These are phyloP conservation scores for Planiliza haematocheilus DNA, from an alignment of 2,113 vertebrate genomes.

Conservation along the genomic window DNA sequence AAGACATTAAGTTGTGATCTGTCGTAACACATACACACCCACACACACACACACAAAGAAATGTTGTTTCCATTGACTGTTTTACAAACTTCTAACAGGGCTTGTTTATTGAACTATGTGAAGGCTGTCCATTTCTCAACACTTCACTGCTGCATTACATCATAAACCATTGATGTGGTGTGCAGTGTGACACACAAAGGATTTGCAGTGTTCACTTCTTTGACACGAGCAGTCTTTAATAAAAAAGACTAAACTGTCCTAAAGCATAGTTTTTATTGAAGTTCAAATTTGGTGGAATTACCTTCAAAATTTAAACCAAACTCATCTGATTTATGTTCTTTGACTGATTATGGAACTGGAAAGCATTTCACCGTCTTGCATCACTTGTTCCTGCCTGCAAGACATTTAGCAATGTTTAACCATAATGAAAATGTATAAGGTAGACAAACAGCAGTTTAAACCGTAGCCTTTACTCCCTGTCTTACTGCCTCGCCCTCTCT, in stretches of 20 bases:
- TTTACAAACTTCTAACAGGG: no score
- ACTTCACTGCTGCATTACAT: not conserved
- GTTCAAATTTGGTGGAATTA: slow-evolving; percentile 6
- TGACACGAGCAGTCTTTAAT: not conserved
- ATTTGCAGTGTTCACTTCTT: not conserved
- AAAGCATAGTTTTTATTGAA: not conserved
- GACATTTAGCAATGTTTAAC: slow-evolving; percentile 44
- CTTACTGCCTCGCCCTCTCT: slow-evolving; percentile 12
- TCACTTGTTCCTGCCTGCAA: slow-evolving; percentile 45
- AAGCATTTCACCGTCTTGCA: slow-evolving; percentile 50
- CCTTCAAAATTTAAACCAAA: slow-evolving; percentile 6
- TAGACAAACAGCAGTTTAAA: slow-evolving; percentile 38
- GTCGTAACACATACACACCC: no score
- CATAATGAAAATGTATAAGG: slow-evolving; percentile 33
- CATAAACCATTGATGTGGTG: not conserved
- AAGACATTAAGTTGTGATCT: no score
- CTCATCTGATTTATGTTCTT: slow-evolving; percentile 27
- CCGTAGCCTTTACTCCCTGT: not conserved
- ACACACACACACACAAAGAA: no score
- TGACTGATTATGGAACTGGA: slow-evolving; percentile 25
- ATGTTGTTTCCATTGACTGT: no score
- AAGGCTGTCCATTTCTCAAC: not conserved
- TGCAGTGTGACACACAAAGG: not conserved
- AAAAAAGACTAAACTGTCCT: not conserved
- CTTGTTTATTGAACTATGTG: not conserved